Percentiles rank a stretch among this genome's conserved stretches.
phyloP scores from a whole-genome alignment of 1,140 invertebrate genomes.

The Frieseomelitta varia region DNA sequence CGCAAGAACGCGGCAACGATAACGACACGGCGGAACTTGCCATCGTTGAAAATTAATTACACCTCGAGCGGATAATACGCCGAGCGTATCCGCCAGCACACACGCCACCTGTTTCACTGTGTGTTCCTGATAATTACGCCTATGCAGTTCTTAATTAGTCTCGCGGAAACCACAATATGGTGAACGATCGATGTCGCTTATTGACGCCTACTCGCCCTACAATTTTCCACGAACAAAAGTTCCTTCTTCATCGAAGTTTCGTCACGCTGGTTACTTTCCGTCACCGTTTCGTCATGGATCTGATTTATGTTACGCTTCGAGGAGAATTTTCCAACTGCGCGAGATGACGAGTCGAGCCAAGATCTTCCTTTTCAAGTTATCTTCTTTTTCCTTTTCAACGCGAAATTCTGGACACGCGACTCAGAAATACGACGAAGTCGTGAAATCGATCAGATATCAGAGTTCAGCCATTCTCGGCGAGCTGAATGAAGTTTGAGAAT shows the following conservation, averaged over 20 bases:
- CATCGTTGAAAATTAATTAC: conserved; percentile 24
- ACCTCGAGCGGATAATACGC: background rate
- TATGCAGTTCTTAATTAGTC: conserved; percentile 23
- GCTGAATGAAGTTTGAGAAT: background rate
- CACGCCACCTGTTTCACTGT: background rate
- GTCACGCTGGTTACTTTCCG: no score
- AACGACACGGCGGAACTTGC: background rate
- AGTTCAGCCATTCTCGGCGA: background rate
- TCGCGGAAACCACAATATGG: background rate
- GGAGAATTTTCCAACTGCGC: background rate
- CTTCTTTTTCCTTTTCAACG: no score
- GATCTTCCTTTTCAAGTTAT: no score
- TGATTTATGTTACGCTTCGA: background rate
- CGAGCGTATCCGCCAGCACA: background rate
- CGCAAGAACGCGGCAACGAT: background rate
- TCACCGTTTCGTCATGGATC: no score
- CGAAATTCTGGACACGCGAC: no score
- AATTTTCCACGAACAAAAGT: background rate
- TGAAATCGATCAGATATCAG: background rate
- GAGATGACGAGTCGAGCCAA: no score
- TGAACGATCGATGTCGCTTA: conserved; percentile 3
- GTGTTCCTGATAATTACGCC: conserved; percentile 22
- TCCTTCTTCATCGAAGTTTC: background rate
- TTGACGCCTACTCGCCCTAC: background rate
- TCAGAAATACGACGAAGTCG: background rate